phyloP scores from a whole-genome alignment of 2,113 vertebrate genomes.

The Tenrec ecaudatus region DNA sequence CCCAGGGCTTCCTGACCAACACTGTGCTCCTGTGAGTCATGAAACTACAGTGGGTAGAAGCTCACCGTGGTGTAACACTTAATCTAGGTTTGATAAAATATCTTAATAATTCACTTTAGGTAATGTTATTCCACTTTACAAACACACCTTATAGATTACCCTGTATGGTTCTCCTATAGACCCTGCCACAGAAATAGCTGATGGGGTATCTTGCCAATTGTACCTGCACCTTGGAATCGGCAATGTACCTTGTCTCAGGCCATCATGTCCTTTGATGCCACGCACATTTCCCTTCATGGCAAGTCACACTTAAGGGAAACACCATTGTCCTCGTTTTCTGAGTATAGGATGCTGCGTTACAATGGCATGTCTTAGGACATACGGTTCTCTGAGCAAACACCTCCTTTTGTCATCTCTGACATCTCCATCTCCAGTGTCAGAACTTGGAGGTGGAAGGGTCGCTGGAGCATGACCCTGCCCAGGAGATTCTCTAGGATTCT shows the following conservation, averaged over 20 bases:
- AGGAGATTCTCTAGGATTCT: neutral
- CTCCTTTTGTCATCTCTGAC: neutral
- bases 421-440: neutral
- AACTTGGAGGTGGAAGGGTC: neutral
- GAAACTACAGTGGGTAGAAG: constrained; percentile 1
- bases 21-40: constrained; percentile 53
- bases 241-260: neutral
- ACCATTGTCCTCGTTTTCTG: neutral
- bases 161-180: neutral
- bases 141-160: neutral
- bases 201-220: neutral
- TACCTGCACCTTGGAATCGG: neutral
- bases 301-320: neutral
- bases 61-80: neutral
- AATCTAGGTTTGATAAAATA: constrained; percentile 61
- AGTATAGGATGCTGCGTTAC: neutral
- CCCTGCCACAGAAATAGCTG: neutral
- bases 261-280: neutral
- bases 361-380: neutral
- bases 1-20: neutral
- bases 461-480: neutral
- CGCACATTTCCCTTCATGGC: neutral
- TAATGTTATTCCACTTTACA: constrained; percentile 16
- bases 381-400: neutral
- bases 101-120: constrained; percentile 60